A percentile compares a stretch with the other conserved stretches of the same genome.
These are phyloP conservation scores for Aplysia californica DNA, from an alignment of 1,140 invertebrate genomes.

Conservation along the genomic window DNA sequence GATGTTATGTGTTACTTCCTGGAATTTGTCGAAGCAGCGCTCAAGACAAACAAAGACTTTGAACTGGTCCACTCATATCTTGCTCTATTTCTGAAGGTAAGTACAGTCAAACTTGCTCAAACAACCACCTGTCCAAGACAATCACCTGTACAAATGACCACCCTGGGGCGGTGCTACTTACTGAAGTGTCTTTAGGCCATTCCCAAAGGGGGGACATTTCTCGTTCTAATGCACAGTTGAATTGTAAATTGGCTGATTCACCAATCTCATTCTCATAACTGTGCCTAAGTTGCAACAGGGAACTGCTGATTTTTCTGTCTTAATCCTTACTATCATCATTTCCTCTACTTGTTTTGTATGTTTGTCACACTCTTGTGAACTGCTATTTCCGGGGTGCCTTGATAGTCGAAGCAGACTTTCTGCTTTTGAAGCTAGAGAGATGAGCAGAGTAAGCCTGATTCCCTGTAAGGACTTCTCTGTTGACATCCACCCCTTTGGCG, in stretches of 20 bases:
- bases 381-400: too few relatives aligned
- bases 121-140: neutral
- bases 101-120: neutral
- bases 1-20: slow-evolving; percentile 84
- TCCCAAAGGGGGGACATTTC: neutral
- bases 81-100: slow-evolving; percentile 87
- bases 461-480: too few relatives aligned
- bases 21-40: slow-evolving; percentile 78
- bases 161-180: neutral
- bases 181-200: neutral
- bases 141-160: too few relatives aligned
- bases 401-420: too few relatives aligned
- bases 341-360: too few relatives aligned
- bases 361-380: too few relatives aligned
- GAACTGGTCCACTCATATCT: slow-evolving; percentile 94
- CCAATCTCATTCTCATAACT: neutral
- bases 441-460: too few relatives aligned
- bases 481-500: too few relatives aligned
- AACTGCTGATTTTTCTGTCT: too few relatives aligned
- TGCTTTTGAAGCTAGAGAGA: too few relatives aligned
- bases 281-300: too few relatives aligned
- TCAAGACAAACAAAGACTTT: slow-evolving; percentile 85
- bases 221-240: neutral
- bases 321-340: too few relatives aligned
- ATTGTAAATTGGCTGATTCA: neutral